A percentile compares a stretch with the other conserved stretches of the same genome.
These are phyloP conservation scores for Panthera tigris DNA, from an alignment of 2,113 vertebrate species.

Conservation along the genomic window DNA sequence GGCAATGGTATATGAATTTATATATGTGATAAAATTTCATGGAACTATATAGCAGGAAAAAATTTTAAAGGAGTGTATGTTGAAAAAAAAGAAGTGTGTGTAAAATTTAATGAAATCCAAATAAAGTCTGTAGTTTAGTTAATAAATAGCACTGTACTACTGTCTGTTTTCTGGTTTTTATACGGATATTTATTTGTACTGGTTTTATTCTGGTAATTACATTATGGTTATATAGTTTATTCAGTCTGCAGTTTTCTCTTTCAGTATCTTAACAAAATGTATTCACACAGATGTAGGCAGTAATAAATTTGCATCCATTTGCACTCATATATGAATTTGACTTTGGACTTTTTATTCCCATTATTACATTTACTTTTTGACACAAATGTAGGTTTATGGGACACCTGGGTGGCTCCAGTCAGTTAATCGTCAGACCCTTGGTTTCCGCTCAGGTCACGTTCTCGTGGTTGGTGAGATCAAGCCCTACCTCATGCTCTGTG, in stretches of 20 bases:
- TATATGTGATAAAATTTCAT: background rate
- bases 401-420: no score
- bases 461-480: no score
- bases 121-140: background rate
- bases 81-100: background rate
- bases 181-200: background rate
- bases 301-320: slow-evolving; percentile 44
- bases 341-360: background rate
- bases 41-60: background rate
- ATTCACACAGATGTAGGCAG: slow-evolving; percentile 31
- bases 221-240: background rate
- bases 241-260: background rate
- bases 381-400: background rate
- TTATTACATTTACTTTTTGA: background rate
- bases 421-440: no score
- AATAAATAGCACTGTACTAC: background rate
- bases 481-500: no score
- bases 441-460: no score
- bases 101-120: slow-evolving; percentile 2
- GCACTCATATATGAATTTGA: background rate
- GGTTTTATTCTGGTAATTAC: background rate
- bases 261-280: background rate
- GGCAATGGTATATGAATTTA: background rate
- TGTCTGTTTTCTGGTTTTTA: background rate
- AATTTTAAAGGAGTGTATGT: background rate